These are phyloP conservation scores for Archips xylosteana DNA, from an alignment of 2,888 invertebrate species.

Conservation along the genomic window DNA sequence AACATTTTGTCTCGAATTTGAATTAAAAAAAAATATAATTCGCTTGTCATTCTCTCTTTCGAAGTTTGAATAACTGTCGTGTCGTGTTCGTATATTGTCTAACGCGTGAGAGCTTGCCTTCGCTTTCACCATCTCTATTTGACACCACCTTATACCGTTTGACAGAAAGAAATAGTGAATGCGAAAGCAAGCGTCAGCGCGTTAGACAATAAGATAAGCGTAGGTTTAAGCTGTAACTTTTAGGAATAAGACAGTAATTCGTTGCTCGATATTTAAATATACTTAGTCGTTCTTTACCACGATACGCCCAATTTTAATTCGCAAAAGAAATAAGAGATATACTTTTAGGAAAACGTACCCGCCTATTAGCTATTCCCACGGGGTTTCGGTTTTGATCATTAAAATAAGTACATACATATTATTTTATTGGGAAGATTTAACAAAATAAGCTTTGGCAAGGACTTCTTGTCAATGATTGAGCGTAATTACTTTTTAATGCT, in stretches of 20 bases:
- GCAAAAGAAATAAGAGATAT: not conserved
- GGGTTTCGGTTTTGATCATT: not conserved
- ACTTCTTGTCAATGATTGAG: not conserved
- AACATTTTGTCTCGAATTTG: too few relatives aligned
- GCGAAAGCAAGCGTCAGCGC: too few relatives aligned
- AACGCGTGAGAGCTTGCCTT: too few relatives aligned
- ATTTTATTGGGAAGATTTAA: constrained; percentile 1
- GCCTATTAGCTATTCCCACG: not conserved
- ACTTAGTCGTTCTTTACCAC: not conserved
- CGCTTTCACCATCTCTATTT: too few relatives aligned
- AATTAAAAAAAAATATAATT: too few relatives aligned
- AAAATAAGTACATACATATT: constrained; percentile 8
- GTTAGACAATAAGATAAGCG: too few relatives aligned
- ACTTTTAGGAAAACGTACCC: not conserved
- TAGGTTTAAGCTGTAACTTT: too few relatives aligned
- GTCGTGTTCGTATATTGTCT: too few relatives aligned
- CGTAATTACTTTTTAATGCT: not conserved
- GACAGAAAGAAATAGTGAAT: too few relatives aligned
- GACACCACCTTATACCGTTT: too few relatives aligned
- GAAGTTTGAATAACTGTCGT: too few relatives aligned
- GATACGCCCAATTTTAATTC: not conserved
- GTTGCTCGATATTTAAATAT: not conserved
- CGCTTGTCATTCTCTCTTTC: too few relatives aligned
- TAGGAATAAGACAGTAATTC: not conserved
- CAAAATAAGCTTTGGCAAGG: not conserved